Evolutionary conservation across 2,797 vertebrate species (phyloP).

Genomic region (Chelon auratus): DNA sequence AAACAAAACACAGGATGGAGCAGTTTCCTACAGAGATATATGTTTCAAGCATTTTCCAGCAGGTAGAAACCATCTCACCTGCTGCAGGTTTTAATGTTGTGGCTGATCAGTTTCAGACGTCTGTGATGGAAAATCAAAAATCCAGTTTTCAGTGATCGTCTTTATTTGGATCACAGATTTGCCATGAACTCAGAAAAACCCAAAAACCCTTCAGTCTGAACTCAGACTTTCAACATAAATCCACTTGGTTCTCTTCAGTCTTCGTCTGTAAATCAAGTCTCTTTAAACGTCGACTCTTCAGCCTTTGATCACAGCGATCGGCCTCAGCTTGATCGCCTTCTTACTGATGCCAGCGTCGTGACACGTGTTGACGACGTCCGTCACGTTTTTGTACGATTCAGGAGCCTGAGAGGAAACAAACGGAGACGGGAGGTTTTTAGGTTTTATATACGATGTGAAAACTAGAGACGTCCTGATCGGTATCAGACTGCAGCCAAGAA

Average conservation of each 20-base stretch:
- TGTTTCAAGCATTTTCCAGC: too few species aligned
- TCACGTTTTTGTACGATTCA: conserved; percentile 98
- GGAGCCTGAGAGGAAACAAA: conserved; percentile 86
- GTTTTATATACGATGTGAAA: too few species aligned
- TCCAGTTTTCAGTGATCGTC: not conserved
- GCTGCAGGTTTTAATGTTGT: too few species aligned
- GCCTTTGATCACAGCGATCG: conserved; percentile 98
- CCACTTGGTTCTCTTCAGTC: not conserved
- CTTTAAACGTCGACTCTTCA: conserved; percentile 65
- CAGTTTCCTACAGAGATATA: too few species aligned
- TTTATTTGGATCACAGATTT: conserved; percentile 35
- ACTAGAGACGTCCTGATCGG: too few species aligned
- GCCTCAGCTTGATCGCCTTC: conserved; percentile 97
- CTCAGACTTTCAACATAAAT: conserved; percentile 5
- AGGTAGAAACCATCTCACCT: too few species aligned
- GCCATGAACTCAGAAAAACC: not conserved
- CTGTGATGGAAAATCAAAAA: too few species aligned
- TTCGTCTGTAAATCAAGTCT: too few species aligned
- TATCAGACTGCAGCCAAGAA: too few species aligned
- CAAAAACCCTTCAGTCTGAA: too few species aligned
- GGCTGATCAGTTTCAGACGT: too few species aligned
- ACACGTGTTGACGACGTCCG: conserved; percentile 97
- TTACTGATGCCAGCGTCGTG: conserved; percentile 97
- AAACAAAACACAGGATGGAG: too few species aligned
- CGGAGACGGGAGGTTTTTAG: not conserved